Evolutionary conservation across 2,113 vertebrate species (phyloP).

Genomic region (Hyaena hyaena): DNA sequence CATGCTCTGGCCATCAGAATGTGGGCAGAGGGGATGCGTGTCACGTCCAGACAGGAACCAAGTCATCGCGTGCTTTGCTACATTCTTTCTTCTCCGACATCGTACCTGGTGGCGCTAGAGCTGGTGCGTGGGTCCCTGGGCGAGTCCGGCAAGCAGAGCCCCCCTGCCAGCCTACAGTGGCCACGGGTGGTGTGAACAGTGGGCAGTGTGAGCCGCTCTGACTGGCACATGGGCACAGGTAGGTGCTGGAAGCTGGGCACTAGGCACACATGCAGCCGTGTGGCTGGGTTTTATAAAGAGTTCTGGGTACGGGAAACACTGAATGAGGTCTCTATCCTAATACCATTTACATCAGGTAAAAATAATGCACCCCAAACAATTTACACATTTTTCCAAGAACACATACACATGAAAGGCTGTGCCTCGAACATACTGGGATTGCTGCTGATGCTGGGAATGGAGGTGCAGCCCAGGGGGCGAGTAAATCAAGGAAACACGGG

Average conservation of each 20-base stretch:
- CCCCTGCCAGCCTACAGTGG: not conserved
- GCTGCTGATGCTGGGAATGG: not conserved
- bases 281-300: not conserved
- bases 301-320: not conserved
- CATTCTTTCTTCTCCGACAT: not conserved
- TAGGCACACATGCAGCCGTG: rapidly evolving
- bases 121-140: not conserved
- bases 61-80: not conserved
- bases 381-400: not conserved
- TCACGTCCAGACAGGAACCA: not conserved
- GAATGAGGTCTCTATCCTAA: not conserved
- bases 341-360: not conserved
- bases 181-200: not conserved
- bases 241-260: rapidly evolving
- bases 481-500: not conserved
- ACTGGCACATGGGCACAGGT: not conserved
- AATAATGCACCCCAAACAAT: not conserved
- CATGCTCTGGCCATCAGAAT: not conserved
- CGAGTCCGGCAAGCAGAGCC: not conserved
- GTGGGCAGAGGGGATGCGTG: not conserved
- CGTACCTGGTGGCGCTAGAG: not conserved
- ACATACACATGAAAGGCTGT: not conserved
- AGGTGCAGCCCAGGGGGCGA: not conserved
- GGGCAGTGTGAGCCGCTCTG: not conserved
- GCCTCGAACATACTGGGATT: not conserved